Conservation (phyloP, 2,113 vertebrate genomes). For the Lucifuga dentata region DNA sequence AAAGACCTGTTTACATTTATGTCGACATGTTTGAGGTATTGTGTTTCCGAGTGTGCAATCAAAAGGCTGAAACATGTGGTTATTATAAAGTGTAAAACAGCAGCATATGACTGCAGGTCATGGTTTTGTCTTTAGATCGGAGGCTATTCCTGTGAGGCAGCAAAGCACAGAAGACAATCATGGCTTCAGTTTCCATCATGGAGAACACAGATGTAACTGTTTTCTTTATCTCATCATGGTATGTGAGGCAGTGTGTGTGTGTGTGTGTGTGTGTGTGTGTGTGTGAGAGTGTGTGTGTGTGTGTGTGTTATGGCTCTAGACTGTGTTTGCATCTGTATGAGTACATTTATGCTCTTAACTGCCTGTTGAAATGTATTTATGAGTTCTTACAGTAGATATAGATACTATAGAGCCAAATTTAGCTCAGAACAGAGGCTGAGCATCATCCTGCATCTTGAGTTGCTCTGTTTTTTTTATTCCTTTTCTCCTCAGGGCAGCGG, state of each 20-base stretch:
- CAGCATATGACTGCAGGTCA: slow-evolving; percentile 51
- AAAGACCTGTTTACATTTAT: slow-evolving; percentile 42
- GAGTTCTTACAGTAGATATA: slow-evolving; percentile 67
- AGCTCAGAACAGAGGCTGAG: slow-evolving; percentile 68
- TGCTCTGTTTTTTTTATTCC: slow-evolving; percentile 11
- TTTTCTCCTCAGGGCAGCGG: slow-evolving; percentile 25
- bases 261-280: neutral
- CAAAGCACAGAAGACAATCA: slow-evolving; percentile 49
- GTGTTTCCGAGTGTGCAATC: slow-evolving; percentile 49
- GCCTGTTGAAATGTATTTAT: slow-evolving; percentile 61
- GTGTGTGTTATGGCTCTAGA: slow-evolving; percentile 19
- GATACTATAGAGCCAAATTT: slow-evolving; percentile 73
- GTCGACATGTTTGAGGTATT: slow-evolving; percentile 38
- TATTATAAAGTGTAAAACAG: slow-evolving; percentile 29
- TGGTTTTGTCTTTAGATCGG: slow-evolving; percentile 39
- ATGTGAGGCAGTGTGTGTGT: slow-evolving; percentile 11
- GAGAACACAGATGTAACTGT: slow-evolving; percentile 50
- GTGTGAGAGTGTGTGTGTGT: neutral
- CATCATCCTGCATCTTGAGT: slow-evolving; percentile 39
- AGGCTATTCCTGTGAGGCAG: slow-evolving; percentile 39
- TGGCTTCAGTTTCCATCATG: slow-evolving; percentile 41
- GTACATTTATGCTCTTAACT: slow-evolving; percentile 55
- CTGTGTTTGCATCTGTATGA: slow-evolving; percentile 40
- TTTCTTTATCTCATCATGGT: slow-evolving; percentile 21
- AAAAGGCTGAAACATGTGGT: slow-evolving; percentile 53